phyloP scores from a whole-genome alignment of 2,888 invertebrate genomes.

The Galerucella nymphaeae region DNA sequence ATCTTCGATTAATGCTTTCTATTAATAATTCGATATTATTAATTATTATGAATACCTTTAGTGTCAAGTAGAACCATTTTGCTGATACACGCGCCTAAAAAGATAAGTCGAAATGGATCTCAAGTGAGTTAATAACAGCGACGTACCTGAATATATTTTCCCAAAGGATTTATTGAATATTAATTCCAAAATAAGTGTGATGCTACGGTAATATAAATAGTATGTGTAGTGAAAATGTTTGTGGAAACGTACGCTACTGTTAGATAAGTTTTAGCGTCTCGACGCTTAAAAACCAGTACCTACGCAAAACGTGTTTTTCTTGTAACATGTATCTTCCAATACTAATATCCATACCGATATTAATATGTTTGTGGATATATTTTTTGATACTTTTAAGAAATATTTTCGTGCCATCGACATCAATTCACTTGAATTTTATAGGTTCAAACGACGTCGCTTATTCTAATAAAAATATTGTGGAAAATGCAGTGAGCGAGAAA shows the following conservation, averaged over 20 bases:
- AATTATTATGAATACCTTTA: constrained; percentile 30
- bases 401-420: constrained; percentile 40
- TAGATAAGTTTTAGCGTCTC: constrained; percentile 50
- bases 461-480: not conserved
- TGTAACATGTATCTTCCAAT: constrained; percentile 45
- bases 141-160: not conserved
- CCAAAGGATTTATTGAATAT: not conserved
- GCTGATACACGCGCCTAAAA: constrained; percentile 43
- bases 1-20: constrained; percentile 29
- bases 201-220: no score
- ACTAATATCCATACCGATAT: constrained; percentile 47
- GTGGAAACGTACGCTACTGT: constrained; percentile 29
- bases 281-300: constrained; percentile 47
- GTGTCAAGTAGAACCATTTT: constrained; percentile 40
- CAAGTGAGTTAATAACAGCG: constrained; percentile 52
- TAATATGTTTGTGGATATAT: constrained; percentile 50
- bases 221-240: no score
- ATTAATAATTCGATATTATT: constrained; percentile 36
- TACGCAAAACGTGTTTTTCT: constrained; percentile 14
- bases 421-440: constrained; percentile 51
- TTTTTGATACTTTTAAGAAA: constrained; percentile 46
- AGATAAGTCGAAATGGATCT: constrained; percentile 57
- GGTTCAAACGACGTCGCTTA: constrained; percentile 36
- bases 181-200: no score
- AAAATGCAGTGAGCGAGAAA: not conserved